phyloP scores from a whole-genome alignment of 2,888 invertebrate species.

The Drosophila putrida region DNA sequence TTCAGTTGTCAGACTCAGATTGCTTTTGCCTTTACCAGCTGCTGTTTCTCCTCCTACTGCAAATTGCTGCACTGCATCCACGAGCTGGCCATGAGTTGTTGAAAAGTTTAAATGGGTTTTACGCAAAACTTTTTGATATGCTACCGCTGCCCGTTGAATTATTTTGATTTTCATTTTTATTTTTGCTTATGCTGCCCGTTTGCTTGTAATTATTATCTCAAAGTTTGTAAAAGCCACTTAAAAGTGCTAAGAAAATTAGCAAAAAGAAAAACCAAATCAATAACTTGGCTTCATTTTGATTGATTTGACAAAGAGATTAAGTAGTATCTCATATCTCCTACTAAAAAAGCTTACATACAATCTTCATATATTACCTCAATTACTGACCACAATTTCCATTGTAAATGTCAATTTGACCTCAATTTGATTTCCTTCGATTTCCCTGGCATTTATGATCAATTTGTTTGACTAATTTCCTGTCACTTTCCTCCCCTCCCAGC shows the following conservation, averaged over 20 bases:
- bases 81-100: constrained; percentile 69
- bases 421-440: constrained; percentile 2
- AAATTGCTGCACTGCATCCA: constrained; percentile 54
- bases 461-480: constrained; percentile 31
- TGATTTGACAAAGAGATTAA: constrained; percentile 4
- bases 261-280: not conserved
- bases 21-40: constrained; percentile 57
- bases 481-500: not conserved
- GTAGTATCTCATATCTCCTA: no score
- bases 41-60: constrained; percentile 33
- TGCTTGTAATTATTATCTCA: constrained; percentile 53
- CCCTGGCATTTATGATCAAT: not conserved
- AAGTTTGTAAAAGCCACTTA: constrained; percentile 40
- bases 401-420: not conserved
- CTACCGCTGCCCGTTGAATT: constrained; percentile 48
- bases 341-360: not conserved
- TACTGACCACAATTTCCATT: constrained; percentile 2
- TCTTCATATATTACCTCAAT: not conserved
- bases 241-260: constrained; percentile 11
- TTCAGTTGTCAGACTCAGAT: constrained; percentile 75
- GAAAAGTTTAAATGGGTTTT: constrained; percentile 79
- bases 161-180: constrained; percentile 34
- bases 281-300: constrained; percentile 14
- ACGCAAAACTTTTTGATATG: constrained; percentile 74
- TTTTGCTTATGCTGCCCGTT: constrained; percentile 40